Base-by-base conservation (phyloP, 2,888 invertebrate genomes). In the Morpho achilles region DNA sequence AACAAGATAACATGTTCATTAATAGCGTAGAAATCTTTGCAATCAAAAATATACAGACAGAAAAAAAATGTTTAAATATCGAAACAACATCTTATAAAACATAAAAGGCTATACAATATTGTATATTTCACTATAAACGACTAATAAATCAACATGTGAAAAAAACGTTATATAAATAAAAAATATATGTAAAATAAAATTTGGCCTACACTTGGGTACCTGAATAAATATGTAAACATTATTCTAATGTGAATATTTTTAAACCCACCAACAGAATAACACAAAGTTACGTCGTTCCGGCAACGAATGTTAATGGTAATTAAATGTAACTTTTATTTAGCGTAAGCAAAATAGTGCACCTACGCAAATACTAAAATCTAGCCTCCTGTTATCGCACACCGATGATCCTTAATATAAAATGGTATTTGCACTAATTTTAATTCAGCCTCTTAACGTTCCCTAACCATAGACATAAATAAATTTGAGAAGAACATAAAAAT, bases 391-490 rank as follows among this genome's bases (percentile, higher is more conserved):
- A 73, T 74, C 71, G 64, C 65, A 67, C 70, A 73, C 70, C 59
- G 49, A 82, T 84, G 87, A 87, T 87, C 86, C 86, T 87, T 87
- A 87, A 87, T 86, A 86, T 87, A 86, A 85, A 74, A 80, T 79
- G 74, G 73, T 71, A 69, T 73, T 68, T 69, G 68, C 70, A 68
- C 70, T 67, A 65, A 62, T 62, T 68, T 32, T 32, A 32, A 32
- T 32, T 67, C 68, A 67, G 56, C 67, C 58, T 48, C 53, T 50
- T 53, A 39, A 39, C 10, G 10, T 7, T 39, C 45, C 9, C 16
- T 9, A 9, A 42, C 22, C 50, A 50, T 50, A 50, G 50, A 50
- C 50, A 41, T 41, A 23, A 39, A 39, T 39, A 4, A 8, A 32
- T 22, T 22, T 47, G 7, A 22, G 16, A 47, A 22, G 32, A 32